Evolutionary conservation across 2,113 vertebrate genomes (phyloP), one percentile per base, ranked within the genome.

Genomic region (Chionodraco myersi): DNA sequence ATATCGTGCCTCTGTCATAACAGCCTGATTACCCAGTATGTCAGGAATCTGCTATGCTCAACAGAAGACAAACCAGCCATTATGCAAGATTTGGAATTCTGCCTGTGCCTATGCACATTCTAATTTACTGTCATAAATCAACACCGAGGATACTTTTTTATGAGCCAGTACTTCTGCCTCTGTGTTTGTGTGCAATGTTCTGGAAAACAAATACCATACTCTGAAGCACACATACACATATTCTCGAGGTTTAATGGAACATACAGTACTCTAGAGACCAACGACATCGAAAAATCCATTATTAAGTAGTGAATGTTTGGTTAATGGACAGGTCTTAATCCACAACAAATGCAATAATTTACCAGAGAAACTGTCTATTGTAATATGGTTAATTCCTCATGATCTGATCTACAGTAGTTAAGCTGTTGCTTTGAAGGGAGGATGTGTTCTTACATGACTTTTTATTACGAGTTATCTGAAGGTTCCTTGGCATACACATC

Each of bases 71-170:
- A 90, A 54, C 57, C 56, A 73, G 58, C 73, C 72, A 82, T 88
- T 93, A 84, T 90, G 77, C 45, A 79, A 64, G 36, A 71, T 65
- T 60, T 47, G 64, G 67, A 87, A 72, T 86, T 86, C 72, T 21
- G 21, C 21, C 21, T 21, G 21, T 21, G 61, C 13, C 57, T 26
- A 16, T 77, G 75, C 53, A 81, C 71, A 77, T 72, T 88, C n/a
- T 82, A 64, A 85, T 85, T 82, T 72, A 58, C 48, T 51, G 75
- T 70, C 77, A 79, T 85, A 80, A 91, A 91, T 90, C 84, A 82
- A 58, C 58, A 79, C 30, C 51, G 30, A 56, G 72, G 80, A 86
- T 67, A 41, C 0, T 10, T 81, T 88, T 90, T 87, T 87, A 68
- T 67, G 69, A 83, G 72, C 34, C 72, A 88, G 79, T 53, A 60